These are phyloP conservation scores for Uloborus diversus DNA, from an alignment of 1,140 invertebrate species.

Conservation along the genomic window DNA sequence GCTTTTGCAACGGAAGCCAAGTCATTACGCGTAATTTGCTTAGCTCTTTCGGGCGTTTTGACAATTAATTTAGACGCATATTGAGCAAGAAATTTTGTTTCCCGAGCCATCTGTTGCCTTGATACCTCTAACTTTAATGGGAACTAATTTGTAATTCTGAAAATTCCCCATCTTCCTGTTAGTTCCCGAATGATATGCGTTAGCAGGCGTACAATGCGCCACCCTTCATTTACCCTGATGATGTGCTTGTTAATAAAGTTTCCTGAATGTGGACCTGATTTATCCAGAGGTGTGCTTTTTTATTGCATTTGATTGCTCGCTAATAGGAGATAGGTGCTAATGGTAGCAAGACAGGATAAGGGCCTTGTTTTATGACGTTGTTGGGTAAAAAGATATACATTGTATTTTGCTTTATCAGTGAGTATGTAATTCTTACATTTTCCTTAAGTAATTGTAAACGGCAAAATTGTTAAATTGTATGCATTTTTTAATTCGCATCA, in stretches of 20 bases:
- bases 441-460: too few species aligned
- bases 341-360: too few species aligned
- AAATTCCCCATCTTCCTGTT: conserved; percentile 9
- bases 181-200: neutral
- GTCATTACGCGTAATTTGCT: conserved; percentile 27
- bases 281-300: too few species aligned
- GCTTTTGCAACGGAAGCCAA: conserved; percentile 25
- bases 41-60: neutral
- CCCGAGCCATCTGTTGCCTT: conserved; percentile 34
- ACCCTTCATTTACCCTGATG: neutral
- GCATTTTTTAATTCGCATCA: too few species aligned
- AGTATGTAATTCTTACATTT: too few species aligned
- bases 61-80: conserved; percentile 48
- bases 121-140: conserved; percentile 30
- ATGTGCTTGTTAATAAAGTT: conserved; percentile 1
- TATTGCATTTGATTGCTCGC: too few species aligned
- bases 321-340: too few species aligned
- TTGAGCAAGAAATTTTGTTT: conserved; percentile 43
- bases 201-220: neutral
- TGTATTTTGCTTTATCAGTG: too few species aligned
- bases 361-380: too few species aligned
- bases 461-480: too few species aligned
- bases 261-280: neutral
- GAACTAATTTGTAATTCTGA: conserved; percentile 46
- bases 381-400: too few species aligned